Percentiles rank a stretch among this genome's conserved stretches.
These are phyloP conservation scores for Pholis gunnellus DNA, from an alignment of 2,113 vertebrate species.

Conservation along the genomic window DNA sequence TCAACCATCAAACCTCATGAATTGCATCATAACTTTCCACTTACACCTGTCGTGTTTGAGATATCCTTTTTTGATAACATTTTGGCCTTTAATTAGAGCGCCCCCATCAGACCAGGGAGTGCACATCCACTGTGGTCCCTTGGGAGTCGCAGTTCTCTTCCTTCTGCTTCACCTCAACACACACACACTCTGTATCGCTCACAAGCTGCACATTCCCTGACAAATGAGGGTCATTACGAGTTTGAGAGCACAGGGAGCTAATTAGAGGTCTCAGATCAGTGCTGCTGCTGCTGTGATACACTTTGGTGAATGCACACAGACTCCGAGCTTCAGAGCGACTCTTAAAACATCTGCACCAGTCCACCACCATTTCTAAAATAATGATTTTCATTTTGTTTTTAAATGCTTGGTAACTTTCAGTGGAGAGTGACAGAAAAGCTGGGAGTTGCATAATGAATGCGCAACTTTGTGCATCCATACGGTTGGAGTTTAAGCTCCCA, in stretches of 20 bases:
- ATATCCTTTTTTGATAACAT: not conserved
- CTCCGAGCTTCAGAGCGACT: constrained; percentile 43
- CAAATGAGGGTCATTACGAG: constrained; percentile 71
- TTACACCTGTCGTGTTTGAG: not conserved
- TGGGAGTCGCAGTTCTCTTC: not conserved
- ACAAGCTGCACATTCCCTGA: constrained; percentile 51
- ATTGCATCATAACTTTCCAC: not conserved
- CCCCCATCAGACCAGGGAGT: not conserved
- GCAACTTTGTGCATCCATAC: not conserved
- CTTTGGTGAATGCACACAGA: constrained; percentile 44
- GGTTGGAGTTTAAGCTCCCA: not conserved
- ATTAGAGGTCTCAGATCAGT: constrained; percentile 75
- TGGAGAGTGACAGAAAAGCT: constrained; percentile 37
- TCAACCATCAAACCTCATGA: not conserved
- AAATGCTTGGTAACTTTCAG: constrained; percentile 7
- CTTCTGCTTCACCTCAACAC: constrained; percentile 36
- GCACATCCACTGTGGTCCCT: not conserved
- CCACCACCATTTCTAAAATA: constrained; percentile 2
- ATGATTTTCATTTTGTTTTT: constrained; percentile 5
- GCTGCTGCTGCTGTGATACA: constrained; percentile 53
- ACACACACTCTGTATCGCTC: constrained; percentile 25
- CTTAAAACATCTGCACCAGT: constrained; percentile 51
- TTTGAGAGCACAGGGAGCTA: constrained; percentile 62
- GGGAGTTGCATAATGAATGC: not conserved
- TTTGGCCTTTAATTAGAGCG: not conserved